Evolutionary conservation across 1,140 invertebrate genomes (phyloP), one percentile per base, ranked within the genome.

Genomic region (Amphibalanus amphitrite): DNA sequence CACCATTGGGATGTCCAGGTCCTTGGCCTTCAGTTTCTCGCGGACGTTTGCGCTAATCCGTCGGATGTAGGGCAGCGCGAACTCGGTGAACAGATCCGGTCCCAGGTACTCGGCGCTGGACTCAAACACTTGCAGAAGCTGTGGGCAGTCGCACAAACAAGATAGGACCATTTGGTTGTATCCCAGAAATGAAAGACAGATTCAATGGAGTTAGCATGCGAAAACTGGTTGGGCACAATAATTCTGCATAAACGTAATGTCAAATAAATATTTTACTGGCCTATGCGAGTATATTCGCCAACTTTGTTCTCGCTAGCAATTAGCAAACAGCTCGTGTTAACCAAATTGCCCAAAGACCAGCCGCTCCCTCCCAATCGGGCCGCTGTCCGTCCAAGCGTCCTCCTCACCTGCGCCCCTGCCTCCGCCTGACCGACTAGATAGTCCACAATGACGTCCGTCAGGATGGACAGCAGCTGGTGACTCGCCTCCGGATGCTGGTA

Each of bases 111-210:
- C 92, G 8, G 91, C 93, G 82, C 91, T 91, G 23, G 94, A 97
- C 82, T 99, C 95, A 84, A 99, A 99, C 8, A 98, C 83, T 84
- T 98, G 95, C 0, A 98, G 78, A 74, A 96, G 82, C 82, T 85
- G 79, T 29, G n/a, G n/a, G n/a, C n/a, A n/a, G n/a, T n/a, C n/a
- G n/a, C n/a, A n/a, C n/a, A n/a, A n/a, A n/a, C n/a, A n/a, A n/a
- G n/a, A n/a, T n/a, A n/a, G n/a, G n/a, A n/a, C n/a, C n/a, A n/a
- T n/a, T n/a, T n/a, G n/a, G n/a, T n/a, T n/a, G n/a, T n/a, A n/a
- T n/a, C n/a, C n/a, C n/a, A n/a, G n/a, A n/a, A n/a, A n/a, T n/a
- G n/a, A n/a, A n/a, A n/a, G n/a, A n/a, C n/a, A n/a, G n/a, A n/a
- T n/a, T n/a, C n/a, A n/a, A n/a, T n/a, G n/a, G n/a, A n/a, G n/a